Evolutionary conservation across 1,140 invertebrate genomes (phyloP).

Genomic region (Callitettix versicolor): DNA sequence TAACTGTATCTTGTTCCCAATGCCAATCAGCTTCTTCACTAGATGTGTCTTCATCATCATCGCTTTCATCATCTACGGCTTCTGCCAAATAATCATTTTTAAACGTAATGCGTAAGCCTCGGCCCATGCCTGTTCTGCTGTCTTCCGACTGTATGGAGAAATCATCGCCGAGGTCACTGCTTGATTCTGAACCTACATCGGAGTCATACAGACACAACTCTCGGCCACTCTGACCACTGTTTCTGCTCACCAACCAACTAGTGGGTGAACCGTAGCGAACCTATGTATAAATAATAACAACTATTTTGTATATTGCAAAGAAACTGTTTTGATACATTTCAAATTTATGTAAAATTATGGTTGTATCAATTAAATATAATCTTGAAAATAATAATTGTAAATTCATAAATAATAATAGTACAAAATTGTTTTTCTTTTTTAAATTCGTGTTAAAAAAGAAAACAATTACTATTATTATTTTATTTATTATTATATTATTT

Average conservation of each 20-base stretch:
- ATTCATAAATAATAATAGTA: too few species aligned
- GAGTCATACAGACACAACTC: conserved; percentile 36
- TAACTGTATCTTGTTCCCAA: conserved; percentile 15
- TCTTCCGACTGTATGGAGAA: conserved; percentile 19
- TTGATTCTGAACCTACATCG: conserved; percentile 32
- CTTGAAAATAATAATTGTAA: too few species aligned
- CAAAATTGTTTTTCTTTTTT: too few species aligned
- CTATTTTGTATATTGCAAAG: neutral
- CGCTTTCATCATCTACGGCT: conserved; percentile 63
- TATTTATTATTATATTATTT: too few species aligned
- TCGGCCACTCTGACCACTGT: conserved; percentile 30
- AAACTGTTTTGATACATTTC: too few species aligned
- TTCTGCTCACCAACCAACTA: conserved; percentile 36
- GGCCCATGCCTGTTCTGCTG: conserved; percentile 10
- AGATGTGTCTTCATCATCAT: conserved; percentile 17
- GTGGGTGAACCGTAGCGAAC: conserved; percentile 31
- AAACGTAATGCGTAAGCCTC: conserved; percentile 60
- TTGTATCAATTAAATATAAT: too few species aligned
- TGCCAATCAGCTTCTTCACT: conserved; percentile 30
- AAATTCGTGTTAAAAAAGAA: too few species aligned
- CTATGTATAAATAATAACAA: conserved; percentile 13
- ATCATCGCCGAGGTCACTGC: conserved; percentile 35
- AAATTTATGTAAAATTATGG: too few species aligned
- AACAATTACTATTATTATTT: too few species aligned
- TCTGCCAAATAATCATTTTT: conserved; percentile 74